Evolutionary conservation across 2,888 invertebrate species (phyloP), one percentile per base, ranked within the genome.

Genomic region (Morinoia aosen): DNA sequence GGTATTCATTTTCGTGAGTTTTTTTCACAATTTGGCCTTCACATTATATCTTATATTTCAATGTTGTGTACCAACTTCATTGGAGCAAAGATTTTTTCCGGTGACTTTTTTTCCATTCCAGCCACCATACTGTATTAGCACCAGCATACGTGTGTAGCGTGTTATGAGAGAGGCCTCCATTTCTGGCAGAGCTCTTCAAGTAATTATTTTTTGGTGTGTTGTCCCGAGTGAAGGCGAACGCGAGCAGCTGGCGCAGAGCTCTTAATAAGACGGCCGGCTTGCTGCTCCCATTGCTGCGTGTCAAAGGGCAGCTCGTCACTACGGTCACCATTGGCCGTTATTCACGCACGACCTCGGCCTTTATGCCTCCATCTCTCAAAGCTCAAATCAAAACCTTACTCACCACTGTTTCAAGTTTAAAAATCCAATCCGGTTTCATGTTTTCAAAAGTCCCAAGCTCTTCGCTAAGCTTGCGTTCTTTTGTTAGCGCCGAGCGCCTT

Each of bases 371-470:
- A 58, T 48, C 95, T 58, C 48, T 58, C 61, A 61, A n/a, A 64
- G 95, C 95, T 64, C 64, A 61, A 95, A 64, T 95, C 95, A 95
- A 61, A 64, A 95, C 95, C 58, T 64, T 64, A 95, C 95, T 95
- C 61, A 61, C 95, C 95, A 95, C 61, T 95, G 95, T 95, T 95
- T 95, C 95, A 64, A 95, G 64, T 64, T 95, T 95, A 95, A 95
- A 95, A 95, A 95, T 95, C 95, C 95, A 64, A 95, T 95, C 95
- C 95, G 95, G 95, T 95, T 95, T 95, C 95, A 48, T 61, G 95
- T 95, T 93, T 93, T 93, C 57, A 48, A 57, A 56, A 57, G 93
- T 93, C 57, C 93, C 57, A 33, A 56, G 93, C 93, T 57, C 93
- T 33, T 56, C 57, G 33, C 93, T 93, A 93, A 93, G 93, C 93